Evolutionary conservation across 2,113 vertebrate species (phyloP).

Genomic region (Lepisosteus osseus): DNA sequence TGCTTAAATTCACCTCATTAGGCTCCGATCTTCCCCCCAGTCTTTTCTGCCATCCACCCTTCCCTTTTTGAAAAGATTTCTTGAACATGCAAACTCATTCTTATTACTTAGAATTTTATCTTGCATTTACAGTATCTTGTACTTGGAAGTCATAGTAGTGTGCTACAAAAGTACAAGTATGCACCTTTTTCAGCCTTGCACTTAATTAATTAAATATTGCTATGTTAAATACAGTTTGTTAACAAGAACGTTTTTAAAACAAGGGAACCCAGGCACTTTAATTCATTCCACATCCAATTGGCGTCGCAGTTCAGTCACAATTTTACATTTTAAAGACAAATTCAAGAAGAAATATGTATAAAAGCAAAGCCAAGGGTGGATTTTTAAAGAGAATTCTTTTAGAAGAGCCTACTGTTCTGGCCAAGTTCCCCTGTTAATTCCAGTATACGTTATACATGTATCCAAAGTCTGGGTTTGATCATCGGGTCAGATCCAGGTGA

Average conservation of each 20-base stretch:
- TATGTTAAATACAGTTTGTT: no score
- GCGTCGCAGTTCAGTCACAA: not conserved
- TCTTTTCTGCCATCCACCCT: not conserved
- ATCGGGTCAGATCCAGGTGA: constrained; percentile 1
- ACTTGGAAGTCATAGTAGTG: no score
- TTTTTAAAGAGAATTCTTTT: not conserved
- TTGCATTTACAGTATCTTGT: no score
- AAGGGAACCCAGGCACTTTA: not conserved
- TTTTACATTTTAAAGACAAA: not conserved
- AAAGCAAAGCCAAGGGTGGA: not conserved
- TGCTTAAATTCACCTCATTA: constrained; percentile 3
- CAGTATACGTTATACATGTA: not conserved
- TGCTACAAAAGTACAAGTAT: no score
- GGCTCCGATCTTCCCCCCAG: not conserved
- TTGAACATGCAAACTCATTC: not conserved
- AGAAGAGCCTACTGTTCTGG: not conserved
- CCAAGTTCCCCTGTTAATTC: not conserved
- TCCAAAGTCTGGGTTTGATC: constrained; percentile 3
- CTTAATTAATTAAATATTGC: no score
- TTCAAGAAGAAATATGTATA: not conserved
- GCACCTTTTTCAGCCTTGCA: no score
- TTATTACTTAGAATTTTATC: no score
- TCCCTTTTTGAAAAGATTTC: not conserved
- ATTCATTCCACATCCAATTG: not conserved
- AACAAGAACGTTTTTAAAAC: not conserved